Conservation (phyloP, 2,113 vertebrate species). For the Pseudorhombus dupliciocellatus region DNA sequence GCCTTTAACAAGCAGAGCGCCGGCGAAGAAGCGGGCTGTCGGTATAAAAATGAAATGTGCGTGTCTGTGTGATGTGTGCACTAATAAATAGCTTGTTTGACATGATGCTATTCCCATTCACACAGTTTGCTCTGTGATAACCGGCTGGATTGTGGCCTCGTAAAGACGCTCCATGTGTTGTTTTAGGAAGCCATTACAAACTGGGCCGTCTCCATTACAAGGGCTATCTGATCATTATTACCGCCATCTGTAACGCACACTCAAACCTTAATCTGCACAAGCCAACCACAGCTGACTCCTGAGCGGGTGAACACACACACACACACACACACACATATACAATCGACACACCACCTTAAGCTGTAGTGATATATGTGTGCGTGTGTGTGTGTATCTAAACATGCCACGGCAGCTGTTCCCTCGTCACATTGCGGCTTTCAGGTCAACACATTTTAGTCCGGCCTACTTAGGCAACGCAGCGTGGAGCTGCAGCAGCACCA, state of each 20-base stretch:
- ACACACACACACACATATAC: conserved; percentile 5
- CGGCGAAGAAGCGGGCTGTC: conserved; percentile 58
- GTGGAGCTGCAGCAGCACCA: not conserved
- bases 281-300: conserved; percentile 75
- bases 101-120: conserved; percentile 67
- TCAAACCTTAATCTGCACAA: conserved; percentile 72
- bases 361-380: conserved; percentile 11
- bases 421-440: conserved; percentile 58
- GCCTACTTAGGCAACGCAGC: conserved; percentile 51
- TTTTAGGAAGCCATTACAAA: conserved; percentile 79
- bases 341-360: conserved; percentile 33
- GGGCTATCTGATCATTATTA: conserved; percentile 79
- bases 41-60: conserved; percentile 69
- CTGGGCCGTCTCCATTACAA: conserved; percentile 76
- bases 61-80: conserved; percentile 43
- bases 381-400: conserved; percentile 38
- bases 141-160: conserved; percentile 70
- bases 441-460: conserved; percentile 60
- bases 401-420: conserved; percentile 68
- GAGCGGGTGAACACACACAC: conserved; percentile 28
- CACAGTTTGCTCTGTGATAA: conserved; percentile 70
- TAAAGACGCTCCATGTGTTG: conserved; percentile 77
- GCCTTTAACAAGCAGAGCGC: conserved; percentile 66
- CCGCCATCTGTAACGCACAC: conserved; percentile 78
- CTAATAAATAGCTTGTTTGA: conserved; percentile 75